These are phyloP conservation scores for Garra rufa DNA, from an alignment of 2,113 vertebrate species.

Conservation along the genomic window DNA sequence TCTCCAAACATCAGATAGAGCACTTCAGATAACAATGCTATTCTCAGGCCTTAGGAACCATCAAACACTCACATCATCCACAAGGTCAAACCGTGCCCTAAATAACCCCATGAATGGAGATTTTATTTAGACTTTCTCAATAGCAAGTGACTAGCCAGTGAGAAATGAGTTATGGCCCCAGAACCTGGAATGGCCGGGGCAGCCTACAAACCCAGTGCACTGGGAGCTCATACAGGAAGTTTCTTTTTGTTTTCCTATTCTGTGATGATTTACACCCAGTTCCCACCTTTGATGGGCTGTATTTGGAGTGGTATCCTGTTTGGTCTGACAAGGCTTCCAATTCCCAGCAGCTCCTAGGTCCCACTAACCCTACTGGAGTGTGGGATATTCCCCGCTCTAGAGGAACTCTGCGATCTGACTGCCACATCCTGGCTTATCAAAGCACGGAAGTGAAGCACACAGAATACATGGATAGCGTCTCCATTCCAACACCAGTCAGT, in stretches of 20 bases:
- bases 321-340: slow-evolving; percentile 35
- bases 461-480: slow-evolving; percentile 34
- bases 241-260: slow-evolving; percentile 49
- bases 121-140: neutral
- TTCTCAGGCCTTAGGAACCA: neutral
- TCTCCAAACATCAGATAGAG: slow-evolving; percentile 2
- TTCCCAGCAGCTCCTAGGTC: slow-evolving; percentile 46
- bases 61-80: neutral
- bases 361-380: slow-evolving; percentile 26
- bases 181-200: neutral
- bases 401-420: slow-evolving; percentile 46
- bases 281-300: slow-evolving; percentile 45
- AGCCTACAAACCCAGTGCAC: slow-evolving; percentile 13
- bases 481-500: slow-evolving; percentile 33
- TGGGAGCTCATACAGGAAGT: slow-evolving; percentile 46
- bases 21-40: slow-evolving; percentile 30
- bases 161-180: slow-evolving; percentile 16
- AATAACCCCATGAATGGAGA: neutral
- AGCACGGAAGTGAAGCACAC: slow-evolving; percentile 53
- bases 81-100: slow-evolving; percentile 18
- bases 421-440: slow-evolving; percentile 61
- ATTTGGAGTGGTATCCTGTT: slow-evolving; percentile 60
- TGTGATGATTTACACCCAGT: slow-evolving; percentile 50
- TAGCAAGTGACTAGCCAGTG: neutral
- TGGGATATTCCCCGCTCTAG: slow-evolving; percentile 40